phyloP scores from a whole-genome alignment of 2,113 vertebrate species.

The Thamnaconus septentrionalis region DNA sequence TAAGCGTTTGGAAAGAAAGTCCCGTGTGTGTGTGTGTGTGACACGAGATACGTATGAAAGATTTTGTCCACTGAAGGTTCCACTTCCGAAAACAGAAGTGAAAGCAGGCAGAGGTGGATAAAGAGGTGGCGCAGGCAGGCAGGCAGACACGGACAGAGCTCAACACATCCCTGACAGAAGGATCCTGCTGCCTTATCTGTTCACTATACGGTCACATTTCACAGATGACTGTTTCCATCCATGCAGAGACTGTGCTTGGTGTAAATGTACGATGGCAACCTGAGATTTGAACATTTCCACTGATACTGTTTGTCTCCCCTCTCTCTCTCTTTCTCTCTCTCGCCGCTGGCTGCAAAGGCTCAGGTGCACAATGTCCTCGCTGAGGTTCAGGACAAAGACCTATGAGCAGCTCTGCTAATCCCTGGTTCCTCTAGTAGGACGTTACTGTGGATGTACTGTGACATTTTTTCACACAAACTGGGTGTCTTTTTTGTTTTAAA shows the following conservation, averaged over 20 bases:
- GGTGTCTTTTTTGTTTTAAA: too few species aligned
- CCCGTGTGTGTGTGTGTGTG: conserved; percentile 9
- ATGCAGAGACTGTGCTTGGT: conserved; percentile 23
- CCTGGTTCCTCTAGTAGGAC: too few species aligned
- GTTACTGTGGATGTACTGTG: too few species aligned
- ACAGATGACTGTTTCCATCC: conserved; percentile 6
- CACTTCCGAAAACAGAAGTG: conserved; percentile 41
- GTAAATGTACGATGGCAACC: conserved; percentile 13
- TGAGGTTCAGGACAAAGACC: conserved; percentile 31
- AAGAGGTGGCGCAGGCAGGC: conserved; percentile 10
- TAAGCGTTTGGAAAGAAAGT: too few species aligned
- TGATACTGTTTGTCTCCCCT: neutral
- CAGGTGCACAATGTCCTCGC: neutral
- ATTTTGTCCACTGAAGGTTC: conserved; percentile 45
- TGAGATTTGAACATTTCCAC: conserved; percentile 22
- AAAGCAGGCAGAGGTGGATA: conserved; percentile 31
- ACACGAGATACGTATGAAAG: conserved; percentile 27
- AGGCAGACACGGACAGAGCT: conserved; percentile 15
- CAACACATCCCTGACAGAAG: conserved; percentile 38
- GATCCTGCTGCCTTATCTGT: conserved; percentile 28
- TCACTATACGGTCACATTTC: conserved; percentile 19
- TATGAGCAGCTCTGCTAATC: conserved; percentile 17
- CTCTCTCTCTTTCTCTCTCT: too few species aligned
- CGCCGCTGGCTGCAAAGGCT: neutral
- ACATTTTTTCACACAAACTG: too few species aligned